These are phyloP conservation scores for Atta texana DNA, from an alignment of 1,140 invertebrate species.

Conservation along the genomic window DNA sequence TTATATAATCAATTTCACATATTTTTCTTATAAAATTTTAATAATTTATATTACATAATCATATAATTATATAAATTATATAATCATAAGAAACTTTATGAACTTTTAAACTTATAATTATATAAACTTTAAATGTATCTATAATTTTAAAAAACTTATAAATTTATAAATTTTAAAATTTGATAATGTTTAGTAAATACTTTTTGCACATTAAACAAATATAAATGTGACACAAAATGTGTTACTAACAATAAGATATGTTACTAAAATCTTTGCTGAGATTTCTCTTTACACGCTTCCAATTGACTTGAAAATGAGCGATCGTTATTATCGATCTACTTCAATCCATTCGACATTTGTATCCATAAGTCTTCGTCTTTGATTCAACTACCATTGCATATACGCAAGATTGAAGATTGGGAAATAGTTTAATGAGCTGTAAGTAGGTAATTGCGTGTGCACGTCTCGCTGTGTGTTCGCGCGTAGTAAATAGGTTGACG, in stretches of 20 bases:
- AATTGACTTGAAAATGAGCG: not conserved
- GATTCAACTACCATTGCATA: not conserved
- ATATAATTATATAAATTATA: not conserved
- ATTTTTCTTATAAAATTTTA: conserved; percentile 22
- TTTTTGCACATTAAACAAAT: not conserved
- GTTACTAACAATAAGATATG: too few relatives aligned
- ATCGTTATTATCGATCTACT: conserved; percentile 7
- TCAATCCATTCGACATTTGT: conserved; percentile 15
- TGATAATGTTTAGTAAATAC: not conserved
- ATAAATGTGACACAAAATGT: not conserved
- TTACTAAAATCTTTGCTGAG: not conserved
- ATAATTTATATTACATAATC: not conserved
- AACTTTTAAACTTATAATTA: not conserved
- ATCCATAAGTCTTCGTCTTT: not conserved
- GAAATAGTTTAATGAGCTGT: conserved; percentile 56
- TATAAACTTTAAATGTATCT: not conserved
- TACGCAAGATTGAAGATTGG: conserved; percentile 33
- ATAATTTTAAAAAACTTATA: not conserved
- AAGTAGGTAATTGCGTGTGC: conserved; percentile 41
- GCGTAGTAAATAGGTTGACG: conserved; percentile 16
- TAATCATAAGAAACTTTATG: not conserved
- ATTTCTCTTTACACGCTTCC: not conserved
- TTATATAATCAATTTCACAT: not conserved
- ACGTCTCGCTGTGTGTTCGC: conserved; percentile 8
- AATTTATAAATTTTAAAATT: not conserved